Evolutionary conservation across 1,140 invertebrate species (phyloP).

Genomic region (Drosophila rhopaloa): DNA sequence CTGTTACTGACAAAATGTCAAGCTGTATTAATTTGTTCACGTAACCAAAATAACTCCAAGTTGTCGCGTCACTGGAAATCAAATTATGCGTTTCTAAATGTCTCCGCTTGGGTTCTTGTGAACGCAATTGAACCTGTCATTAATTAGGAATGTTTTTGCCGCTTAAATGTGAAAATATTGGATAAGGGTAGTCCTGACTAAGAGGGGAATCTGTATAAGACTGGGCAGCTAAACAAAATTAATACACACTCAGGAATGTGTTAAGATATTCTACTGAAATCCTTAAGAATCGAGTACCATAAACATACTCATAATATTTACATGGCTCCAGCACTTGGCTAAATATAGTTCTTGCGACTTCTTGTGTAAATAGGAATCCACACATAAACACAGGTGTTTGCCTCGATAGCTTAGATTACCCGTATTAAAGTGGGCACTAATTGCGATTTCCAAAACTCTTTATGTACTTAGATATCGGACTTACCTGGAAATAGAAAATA

Average conservation of each 20-base stretch:
- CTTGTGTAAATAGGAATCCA: slow-evolving; percentile 6
- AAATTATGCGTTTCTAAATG: slow-evolving; percentile 73
- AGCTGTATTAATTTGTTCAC: slow-evolving; percentile 66
- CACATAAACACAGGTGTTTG: slow-evolving; percentile 1
- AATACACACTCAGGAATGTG: background rate
- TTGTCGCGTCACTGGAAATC: slow-evolving; percentile 37
- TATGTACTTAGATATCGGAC: slow-evolving; percentile 18
- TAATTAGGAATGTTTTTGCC: slow-evolving; percentile 46
- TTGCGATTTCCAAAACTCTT: slow-evolving; percentile 17
- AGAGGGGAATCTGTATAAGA: background rate
- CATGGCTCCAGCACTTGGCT: slow-evolving; percentile 1
- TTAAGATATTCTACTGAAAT: background rate
- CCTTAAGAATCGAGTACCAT: background rate
- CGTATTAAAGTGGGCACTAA: background rate
- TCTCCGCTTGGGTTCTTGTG: slow-evolving; percentile 60
- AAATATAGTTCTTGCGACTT: background rate
- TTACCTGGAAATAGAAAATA: slow-evolving; percentile 63
- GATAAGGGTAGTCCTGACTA: background rate
- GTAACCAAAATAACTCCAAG: slow-evolving; percentile 36
- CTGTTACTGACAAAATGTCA: slow-evolving; percentile 58
- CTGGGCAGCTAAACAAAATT: background rate
- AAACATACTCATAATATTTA: background rate
- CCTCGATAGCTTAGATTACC: slow-evolving; percentile 28
- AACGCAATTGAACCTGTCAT: slow-evolving; percentile 79
- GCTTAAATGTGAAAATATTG: slow-evolving; percentile 21